Conservation (phyloP, 2,797 vertebrate genomes). For the Onychomys leucogaster region DNA sequence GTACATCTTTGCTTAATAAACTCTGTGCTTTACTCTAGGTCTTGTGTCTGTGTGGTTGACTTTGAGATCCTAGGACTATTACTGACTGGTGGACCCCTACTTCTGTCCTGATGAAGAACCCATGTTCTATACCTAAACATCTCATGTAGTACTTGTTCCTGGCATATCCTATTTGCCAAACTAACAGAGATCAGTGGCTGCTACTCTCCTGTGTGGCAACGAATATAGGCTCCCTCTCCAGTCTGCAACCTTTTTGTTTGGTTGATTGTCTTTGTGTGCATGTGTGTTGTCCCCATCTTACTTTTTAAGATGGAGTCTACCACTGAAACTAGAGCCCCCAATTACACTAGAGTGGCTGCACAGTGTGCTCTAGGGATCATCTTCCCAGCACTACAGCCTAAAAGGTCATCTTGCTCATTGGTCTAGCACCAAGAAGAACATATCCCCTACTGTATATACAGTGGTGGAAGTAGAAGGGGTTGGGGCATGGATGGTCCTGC, state of each 20-base stretch:
- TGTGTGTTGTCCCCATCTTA: neutral
- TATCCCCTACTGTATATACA: neutral
- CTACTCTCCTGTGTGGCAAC: neutral
- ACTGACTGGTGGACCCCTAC: neutral
- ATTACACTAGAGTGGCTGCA: neutral
- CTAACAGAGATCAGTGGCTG: neutral
- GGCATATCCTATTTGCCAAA: conserved; percentile 67
- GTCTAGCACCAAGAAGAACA: neutral
- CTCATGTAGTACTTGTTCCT: conserved; percentile 23
- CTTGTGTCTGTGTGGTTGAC: conserved; percentile 80
- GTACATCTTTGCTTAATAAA: conserved; percentile 39
- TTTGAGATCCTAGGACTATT: conserved; percentile 63
- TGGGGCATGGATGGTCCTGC: too few species aligned
- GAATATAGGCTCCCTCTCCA: neutral
- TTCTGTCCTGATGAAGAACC: conserved; percentile 44
- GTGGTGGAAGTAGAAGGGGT: rapidly evolving
- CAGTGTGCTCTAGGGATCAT: neutral
- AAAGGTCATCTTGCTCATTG: neutral
- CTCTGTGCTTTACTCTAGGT: conserved; percentile 57
- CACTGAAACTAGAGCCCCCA: neutral
- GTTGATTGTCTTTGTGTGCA: neutral
- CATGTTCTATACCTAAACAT: neutral
- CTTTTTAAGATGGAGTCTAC: too few species aligned
- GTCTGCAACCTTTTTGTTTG: neutral
- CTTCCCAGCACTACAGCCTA: neutral